Conservation (phyloP, 2,797 vertebrate genomes). For the Rhinogobio ventralis region DNA sequence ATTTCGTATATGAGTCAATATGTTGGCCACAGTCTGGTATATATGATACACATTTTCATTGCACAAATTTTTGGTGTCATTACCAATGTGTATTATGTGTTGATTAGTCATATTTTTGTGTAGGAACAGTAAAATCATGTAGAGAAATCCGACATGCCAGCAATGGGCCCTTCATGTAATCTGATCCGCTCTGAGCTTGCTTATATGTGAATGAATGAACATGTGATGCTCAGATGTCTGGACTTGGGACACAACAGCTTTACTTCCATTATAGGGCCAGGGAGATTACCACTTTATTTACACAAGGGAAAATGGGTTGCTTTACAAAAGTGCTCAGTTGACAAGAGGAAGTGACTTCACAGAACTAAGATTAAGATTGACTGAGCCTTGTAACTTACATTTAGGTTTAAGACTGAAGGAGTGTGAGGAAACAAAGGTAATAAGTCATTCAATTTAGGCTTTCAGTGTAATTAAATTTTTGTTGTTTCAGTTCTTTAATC, state of each 20-base stretch:
- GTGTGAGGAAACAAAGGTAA: neutral
- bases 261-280: neutral
- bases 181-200: neutral
- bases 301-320: neutral
- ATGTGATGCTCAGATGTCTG: constrained; percentile 30
- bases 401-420: neutral
- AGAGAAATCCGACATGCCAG: neutral
- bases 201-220: constrained; percentile 26
- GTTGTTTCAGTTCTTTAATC: neutral
- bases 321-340: neutral
- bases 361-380: neutral
- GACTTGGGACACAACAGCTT: neutral
- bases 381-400: neutral
- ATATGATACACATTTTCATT: neutral
- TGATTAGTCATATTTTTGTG: neutral
- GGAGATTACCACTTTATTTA: neutral
- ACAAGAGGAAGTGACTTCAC: neutral
- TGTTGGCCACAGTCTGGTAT: neutral
- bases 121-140: neutral
- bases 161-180: constrained; percentile 6
- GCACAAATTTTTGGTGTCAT: neutral
- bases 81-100: neutral
- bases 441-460: neutral
- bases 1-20: neutral
- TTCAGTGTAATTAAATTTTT: neutral